Evolutionary conservation across 2,113 vertebrate genomes (phyloP).

Genomic region (Ondatra zibethicus): DNA sequence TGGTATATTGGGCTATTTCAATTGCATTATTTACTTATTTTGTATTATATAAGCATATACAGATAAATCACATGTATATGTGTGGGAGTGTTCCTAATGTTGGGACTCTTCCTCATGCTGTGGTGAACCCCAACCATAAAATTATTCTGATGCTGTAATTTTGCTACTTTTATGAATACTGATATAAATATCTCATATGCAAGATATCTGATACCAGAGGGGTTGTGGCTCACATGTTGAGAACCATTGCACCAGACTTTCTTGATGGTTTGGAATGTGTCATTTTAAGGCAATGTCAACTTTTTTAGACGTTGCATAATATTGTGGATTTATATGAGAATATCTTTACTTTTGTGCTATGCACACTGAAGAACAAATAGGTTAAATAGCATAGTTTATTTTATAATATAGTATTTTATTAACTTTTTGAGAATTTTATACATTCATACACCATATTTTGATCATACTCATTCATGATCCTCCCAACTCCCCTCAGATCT

Average conservation of each 20-base stretch:
- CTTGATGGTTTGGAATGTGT: not conserved
- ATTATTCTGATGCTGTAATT: too few relatives aligned
- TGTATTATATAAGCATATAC: not conserved
- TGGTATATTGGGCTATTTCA: not conserved
- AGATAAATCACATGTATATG: not conserved
- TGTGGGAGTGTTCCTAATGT: not conserved
- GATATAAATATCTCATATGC: too few relatives aligned
- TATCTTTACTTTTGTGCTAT: not conserved
- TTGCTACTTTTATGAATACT: too few relatives aligned
- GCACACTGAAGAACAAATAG: not conserved
- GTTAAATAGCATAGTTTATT: not conserved
- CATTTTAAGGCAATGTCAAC: not conserved
- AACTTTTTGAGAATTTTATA: not conserved
- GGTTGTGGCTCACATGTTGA: not conserved
- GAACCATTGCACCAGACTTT: not conserved
- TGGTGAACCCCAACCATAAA: too few relatives aligned
- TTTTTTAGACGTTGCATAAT: not conserved
- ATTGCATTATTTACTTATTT: not conserved
- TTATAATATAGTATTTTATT: not conserved
- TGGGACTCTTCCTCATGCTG: too few relatives aligned
- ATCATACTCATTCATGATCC: not conserved
- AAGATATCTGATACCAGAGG: not conserved
- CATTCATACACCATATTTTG: not conserved
- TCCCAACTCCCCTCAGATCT: not conserved
- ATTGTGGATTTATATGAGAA: not conserved